Conservation (phyloP, 2,113 vertebrate species). For the Ginglymostoma cirratum region DNA sequence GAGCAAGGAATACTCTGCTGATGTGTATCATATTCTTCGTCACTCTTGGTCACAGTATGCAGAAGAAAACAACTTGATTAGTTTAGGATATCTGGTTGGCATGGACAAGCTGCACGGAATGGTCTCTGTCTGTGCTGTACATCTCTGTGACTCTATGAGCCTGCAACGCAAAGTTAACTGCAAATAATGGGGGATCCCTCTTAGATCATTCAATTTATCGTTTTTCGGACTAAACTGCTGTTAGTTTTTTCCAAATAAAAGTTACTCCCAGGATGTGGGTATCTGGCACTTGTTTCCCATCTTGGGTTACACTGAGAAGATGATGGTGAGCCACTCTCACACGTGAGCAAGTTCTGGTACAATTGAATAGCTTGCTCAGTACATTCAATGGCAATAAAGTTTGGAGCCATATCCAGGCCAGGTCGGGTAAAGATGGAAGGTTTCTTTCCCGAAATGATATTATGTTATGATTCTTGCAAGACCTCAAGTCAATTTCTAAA, state of each 20-base stretch:
- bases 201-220: not conserved
- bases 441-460: not conserved
- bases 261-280: not conserved
- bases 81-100: too few relatives aligned
- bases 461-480: not conserved
- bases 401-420: not conserved
- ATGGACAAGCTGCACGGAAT: too few relatives aligned
- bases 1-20: not conserved
- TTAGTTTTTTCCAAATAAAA: not conserved
- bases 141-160: too few relatives aligned
- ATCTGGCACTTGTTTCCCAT: not conserved
- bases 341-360: not conserved
- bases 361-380: not conserved
- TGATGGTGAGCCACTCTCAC: not conserved
- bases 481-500: not conserved
- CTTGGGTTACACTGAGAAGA: not conserved
- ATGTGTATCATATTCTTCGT: not conserved
- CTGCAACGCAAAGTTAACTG: not conserved
- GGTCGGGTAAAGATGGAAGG: not conserved
- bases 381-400: not conserved
- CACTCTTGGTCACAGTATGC: not conserved
- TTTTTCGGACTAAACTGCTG: not conserved
- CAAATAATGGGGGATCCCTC: not conserved
- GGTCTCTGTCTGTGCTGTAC: too few relatives aligned
- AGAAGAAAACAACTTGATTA: too few relatives aligned